phyloP scores from a whole-genome alignment of 2,888 invertebrate species.

The Sturmia bella region DNA sequence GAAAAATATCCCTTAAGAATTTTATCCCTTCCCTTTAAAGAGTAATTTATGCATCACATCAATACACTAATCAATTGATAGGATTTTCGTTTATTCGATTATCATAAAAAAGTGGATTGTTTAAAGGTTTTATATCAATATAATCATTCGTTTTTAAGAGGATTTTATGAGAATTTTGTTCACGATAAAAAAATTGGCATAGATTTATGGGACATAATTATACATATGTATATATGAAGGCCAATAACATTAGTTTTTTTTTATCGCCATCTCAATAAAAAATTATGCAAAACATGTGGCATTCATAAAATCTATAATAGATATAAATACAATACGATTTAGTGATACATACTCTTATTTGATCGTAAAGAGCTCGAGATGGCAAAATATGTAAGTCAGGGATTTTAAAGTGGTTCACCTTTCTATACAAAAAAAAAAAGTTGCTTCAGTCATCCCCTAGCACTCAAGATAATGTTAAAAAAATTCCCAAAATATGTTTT shows the following conservation, averaged over 20 bases:
- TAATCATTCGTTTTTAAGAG: conserved; percentile 61
- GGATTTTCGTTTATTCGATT: conserved; percentile 38
- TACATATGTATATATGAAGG: background rate
- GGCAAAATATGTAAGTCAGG: no score
- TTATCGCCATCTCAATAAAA: conserved; percentile 5
- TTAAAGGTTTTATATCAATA: conserved; percentile 51
- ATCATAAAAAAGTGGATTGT: conserved; percentile 49
- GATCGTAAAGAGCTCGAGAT: no score
- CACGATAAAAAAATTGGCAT: conserved; percentile 34
- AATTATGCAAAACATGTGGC: conserved; percentile 28
- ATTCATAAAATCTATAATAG: conserved; percentile 1
- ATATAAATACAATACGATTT: conserved; percentile 8
- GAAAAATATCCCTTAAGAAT: conserved; percentile 1
- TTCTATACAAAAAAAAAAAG: no score
- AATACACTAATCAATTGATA: conserved; percentile 57
- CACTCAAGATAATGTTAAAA: no score
- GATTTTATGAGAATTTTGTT: conserved; percentile 51
- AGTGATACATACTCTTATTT: no score
- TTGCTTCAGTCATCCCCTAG: no score
- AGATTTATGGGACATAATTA: conserved; percentile 58
- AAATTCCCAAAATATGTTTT: no score
- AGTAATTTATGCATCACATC: conserved; percentile 40
- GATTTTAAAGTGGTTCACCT: no score
- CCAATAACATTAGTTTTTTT: background rate
- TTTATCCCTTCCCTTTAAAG: conserved; percentile 4